These are phyloP conservation scores for Pipistrellus kuhlii DNA, from an alignment of 2,797 vertebrate genomes.

Conservation along the genomic window DNA sequence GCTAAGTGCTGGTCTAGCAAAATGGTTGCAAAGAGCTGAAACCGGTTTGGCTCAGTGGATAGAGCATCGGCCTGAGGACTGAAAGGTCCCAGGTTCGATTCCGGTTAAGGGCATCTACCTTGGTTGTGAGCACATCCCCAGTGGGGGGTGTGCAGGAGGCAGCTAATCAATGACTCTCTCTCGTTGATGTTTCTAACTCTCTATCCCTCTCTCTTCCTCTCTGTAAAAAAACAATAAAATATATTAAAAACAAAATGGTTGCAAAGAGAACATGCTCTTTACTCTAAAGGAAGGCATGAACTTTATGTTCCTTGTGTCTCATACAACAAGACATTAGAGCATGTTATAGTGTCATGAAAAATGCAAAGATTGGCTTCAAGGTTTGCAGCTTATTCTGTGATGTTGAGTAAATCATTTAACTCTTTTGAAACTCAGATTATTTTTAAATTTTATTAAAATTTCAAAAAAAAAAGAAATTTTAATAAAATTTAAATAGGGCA, in stretches of 20 bases:
- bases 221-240: no score
- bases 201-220: no score
- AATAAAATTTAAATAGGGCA: neutral
- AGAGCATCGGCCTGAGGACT: no score
- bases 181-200: no score
- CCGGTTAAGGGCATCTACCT: no score
- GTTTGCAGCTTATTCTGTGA: constrained; percentile 4
- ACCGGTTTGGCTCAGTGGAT: no score
- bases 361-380: neutral
- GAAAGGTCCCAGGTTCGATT: no score
- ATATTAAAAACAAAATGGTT: neutral
- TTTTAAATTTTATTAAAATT: neutral
- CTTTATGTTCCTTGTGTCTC: neutral
- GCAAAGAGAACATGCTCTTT: neutral
- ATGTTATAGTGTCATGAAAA: neutral
- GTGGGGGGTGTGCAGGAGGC: no score
- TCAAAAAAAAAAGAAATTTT: neutral
- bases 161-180: no score
- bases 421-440: neutral
- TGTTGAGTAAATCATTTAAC: neutral
- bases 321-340: neutral
- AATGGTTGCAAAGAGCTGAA: neutral
- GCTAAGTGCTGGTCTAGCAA: neutral
- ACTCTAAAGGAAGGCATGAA: neutral
- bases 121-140: no score